phyloP scores from a whole-genome alignment of 2,797 vertebrate genomes.

The Phataginus tricuspis region DNA sequence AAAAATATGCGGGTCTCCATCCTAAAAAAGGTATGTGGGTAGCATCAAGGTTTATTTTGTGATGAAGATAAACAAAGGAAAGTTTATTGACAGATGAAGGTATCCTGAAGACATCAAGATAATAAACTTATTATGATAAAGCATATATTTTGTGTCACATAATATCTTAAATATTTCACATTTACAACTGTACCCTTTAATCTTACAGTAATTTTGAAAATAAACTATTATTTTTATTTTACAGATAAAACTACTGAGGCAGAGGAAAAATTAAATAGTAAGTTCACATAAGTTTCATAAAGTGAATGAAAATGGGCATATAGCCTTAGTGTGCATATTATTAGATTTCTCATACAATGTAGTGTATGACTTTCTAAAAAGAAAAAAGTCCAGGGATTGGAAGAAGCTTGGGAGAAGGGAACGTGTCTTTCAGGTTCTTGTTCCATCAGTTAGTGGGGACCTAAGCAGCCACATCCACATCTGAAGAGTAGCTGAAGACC shows the following conservation, averaged over 20 bases:
- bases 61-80: neutral
- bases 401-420: neutral
- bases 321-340: neutral
- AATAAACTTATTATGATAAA: neutral
- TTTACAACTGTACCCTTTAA: neutral
- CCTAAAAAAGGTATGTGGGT: neutral
- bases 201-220: neutral
- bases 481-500: neutral
- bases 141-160: neutral
- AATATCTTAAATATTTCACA: neutral
- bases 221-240: neutral
- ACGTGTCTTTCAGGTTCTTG: neutral
- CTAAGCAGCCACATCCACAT: neutral
- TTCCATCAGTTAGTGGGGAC: neutral
- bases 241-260: neutral
- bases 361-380: neutral
- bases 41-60: neutral
- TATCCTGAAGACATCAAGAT: neutral
- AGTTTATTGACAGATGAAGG: neutral
- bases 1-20: neutral
- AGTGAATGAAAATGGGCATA: neutral
- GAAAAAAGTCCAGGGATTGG: neutral
- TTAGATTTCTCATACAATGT: neutral
- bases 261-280: neutral
- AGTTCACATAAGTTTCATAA: neutral